Conservation (phyloP, 2,797 vertebrate species). For the Echiichthys vipera region DNA sequence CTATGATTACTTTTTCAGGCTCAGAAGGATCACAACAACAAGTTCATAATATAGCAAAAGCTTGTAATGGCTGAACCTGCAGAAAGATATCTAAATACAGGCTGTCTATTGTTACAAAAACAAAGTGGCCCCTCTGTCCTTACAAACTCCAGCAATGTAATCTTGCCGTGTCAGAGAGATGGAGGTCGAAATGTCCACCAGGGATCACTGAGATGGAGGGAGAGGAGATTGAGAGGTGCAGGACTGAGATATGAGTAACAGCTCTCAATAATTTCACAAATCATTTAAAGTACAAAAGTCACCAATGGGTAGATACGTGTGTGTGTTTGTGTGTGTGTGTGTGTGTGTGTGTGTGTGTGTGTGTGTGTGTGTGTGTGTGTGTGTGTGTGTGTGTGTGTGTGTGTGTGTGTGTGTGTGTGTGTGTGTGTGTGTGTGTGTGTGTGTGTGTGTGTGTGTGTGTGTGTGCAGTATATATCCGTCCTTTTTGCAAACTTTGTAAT, state of each 20-base stretch:
- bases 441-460: neutral
- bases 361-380: neutral
- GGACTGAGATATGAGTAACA: conserved; percentile 41
- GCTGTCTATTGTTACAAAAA: conserved; percentile 24
- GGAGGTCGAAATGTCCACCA: conserved; percentile 25
- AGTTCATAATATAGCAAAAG: neutral
- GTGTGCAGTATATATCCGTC: too few relatives aligned
- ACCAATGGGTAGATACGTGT: neutral
- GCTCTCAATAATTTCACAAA: conserved; percentile 17
- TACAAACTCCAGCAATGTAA: conserved; percentile 19
- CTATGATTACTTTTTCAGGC: neutral
- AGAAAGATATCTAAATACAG: conserved; percentile 13
- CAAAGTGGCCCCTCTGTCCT: neutral
- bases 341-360: neutral
- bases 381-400: neutral
- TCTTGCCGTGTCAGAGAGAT: conserved; percentile 28
- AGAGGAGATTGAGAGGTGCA: conserved; percentile 31
- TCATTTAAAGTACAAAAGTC: conserved; percentile 10
- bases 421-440: neutral
- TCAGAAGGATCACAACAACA: neutral
- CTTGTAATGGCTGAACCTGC: neutral
- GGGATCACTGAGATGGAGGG: conserved; percentile 34
- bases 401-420: neutral
- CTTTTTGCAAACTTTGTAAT: neutral
- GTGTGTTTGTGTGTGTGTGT: neutral